Percentiles rank a stretch among this genome's conserved stretches.
phyloP scores from a whole-genome alignment of 1,140 invertebrate species.

The Acyrthosiphon pisum region DNA sequence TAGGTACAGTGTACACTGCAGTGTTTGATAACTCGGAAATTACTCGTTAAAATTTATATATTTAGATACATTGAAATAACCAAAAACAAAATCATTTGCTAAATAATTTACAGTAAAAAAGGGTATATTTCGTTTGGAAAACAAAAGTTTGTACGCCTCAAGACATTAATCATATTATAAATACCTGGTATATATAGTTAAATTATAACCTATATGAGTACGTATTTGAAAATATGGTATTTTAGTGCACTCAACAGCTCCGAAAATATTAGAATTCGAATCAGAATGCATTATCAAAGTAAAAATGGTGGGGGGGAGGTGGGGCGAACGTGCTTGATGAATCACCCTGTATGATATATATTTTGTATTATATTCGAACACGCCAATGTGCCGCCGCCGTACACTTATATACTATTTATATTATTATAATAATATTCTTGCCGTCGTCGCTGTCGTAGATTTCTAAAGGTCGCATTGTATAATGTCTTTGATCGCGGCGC shows the following conservation, averaged over 20 bases:
- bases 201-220: not conserved
- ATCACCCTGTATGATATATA: too few relatives aligned
- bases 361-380: not conserved
- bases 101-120: too few relatives aligned
- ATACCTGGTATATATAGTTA: too few relatives aligned
- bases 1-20: too few relatives aligned
- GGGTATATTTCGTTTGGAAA: too few relatives aligned
- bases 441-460: not conserved
- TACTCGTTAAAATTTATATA: too few relatives aligned
- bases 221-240: not conserved
- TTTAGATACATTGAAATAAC: too few relatives aligned
- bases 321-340: not conserved
- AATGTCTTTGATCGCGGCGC: not conserved
- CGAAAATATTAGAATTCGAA: not conserved
- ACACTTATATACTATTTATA: not conserved
- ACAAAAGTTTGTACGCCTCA: too few relatives aligned
- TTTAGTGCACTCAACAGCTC: too few relatives aligned
- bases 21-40: too few relatives aligned
- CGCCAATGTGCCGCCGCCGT: not conserved
- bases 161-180: too few relatives aligned
- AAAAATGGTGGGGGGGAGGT: not conserved
- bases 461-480: slow-evolving; percentile 1
- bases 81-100: not conserved
- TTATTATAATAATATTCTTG: not conserved
- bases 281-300: not conserved